These are phyloP conservation scores for Galaxias olidus DNA, from an alignment of 2,797 vertebrate species.

Conservation along the genomic window DNA sequence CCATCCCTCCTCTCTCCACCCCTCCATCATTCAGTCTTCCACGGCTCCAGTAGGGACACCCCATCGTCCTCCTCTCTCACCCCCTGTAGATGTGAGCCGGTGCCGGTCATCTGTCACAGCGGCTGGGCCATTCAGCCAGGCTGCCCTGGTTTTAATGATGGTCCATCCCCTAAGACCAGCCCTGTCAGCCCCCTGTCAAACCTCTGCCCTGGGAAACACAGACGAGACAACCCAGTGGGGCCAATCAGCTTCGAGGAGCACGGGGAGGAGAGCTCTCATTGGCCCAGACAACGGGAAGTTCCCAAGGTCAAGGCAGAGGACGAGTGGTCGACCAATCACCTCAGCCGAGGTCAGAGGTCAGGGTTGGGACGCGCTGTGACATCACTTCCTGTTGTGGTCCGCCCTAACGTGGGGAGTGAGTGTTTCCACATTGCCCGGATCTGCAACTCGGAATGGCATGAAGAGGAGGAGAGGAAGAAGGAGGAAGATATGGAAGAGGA, in stretches of 20 bases:
- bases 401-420: slow-evolving; percentile 21
- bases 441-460: not conserved
- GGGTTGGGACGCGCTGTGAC: slow-evolving; percentile 3
- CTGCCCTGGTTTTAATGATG: slow-evolving; percentile 3
- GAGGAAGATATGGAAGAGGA: slow-evolving; percentile 16
- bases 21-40: not conserved
- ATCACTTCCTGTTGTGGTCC: slow-evolving; percentile 13
- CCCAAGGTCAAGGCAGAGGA: not conserved
- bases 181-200: not conserved
- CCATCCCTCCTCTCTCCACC: not conserved
- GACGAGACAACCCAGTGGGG: too few species aligned
- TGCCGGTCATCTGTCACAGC: slow-evolving; percentile 69
- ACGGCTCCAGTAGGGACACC: not conserved
- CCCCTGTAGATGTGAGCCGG: slow-evolving; percentile 37
- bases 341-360: slow-evolving; percentile 1
- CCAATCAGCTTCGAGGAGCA: too few species aligned
- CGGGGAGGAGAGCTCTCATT: too few species aligned
- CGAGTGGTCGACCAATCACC: not conserved
- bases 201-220: too few species aligned
- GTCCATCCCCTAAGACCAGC: slow-evolving; percentile 7
- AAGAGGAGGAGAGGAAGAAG: not conserved
- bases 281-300: too few species aligned
- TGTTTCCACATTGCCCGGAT: slow-evolving; percentile 3
- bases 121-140: slow-evolving; percentile 33
- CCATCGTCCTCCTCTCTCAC: slow-evolving; percentile 20